Conservation (phyloP, 2,113 vertebrate species). For the Marmota flaviventris region DNA sequence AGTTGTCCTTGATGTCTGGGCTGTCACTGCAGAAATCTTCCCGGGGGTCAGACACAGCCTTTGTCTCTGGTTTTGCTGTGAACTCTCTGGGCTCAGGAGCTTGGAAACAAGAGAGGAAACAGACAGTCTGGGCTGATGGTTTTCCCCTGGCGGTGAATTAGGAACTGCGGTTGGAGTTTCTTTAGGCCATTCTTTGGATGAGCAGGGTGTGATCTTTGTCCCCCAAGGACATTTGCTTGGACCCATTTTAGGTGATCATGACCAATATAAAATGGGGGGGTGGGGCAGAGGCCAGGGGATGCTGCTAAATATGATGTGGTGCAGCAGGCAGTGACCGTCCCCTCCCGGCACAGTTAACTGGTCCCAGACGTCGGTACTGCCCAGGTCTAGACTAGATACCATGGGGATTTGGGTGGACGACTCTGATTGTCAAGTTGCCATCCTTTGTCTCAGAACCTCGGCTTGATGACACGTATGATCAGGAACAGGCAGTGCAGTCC, state of each 20-base stretch:
- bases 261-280: background rate
- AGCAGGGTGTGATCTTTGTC: background rate
- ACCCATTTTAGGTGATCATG: background rate
- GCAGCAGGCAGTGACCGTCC: accelerated
- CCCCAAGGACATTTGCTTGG: background rate
- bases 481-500: accelerated
- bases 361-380: too few species aligned
- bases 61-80: conserved; percentile 51
- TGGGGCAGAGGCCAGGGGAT: background rate
- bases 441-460: background rate
- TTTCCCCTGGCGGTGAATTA: background rate
- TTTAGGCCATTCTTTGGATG: background rate
- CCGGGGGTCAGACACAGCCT: background rate
- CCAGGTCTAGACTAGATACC: background rate
- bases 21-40: conserved; percentile 46
- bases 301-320: accelerated
- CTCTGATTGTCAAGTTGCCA: too few species aligned
- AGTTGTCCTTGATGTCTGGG: conserved; percentile 64
- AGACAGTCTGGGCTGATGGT: background rate
- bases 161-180: background rate
- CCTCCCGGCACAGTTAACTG: too few species aligned
- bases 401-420: background rate
- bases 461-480: too few species aligned
- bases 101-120: background rate
- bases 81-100: background rate